Evolutionary conservation across 2,113 vertebrate genomes (phyloP), one percentile per base, ranked within the genome.

Genomic region (Prunella himalayana): DNA sequence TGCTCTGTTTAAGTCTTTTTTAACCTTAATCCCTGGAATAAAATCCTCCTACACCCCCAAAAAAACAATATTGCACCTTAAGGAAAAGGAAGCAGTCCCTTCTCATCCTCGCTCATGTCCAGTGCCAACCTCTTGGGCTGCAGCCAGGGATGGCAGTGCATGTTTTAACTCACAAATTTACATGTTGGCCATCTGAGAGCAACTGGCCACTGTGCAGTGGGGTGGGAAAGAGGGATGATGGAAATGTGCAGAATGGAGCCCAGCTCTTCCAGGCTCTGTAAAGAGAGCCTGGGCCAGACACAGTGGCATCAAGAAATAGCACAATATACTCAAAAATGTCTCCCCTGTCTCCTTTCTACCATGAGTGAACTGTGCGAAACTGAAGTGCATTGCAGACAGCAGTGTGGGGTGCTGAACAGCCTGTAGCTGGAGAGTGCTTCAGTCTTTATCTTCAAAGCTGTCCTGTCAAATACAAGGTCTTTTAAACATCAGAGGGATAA

Each of bases 401-500:
- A 22, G 93, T 33, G 90, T 89, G 85, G 97, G 97, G 97, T 96
- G 97, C 92, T 97, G 96, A 98, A 95, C 97, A 97, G 95, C 96
- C 93, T 94, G 96, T 90, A 98, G 98, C 97, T 97, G 97, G 92
- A 72, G 82, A 97, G 95, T 94, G 95, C 95, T 97, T 94, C 94
- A 4, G 89, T 69, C 49, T 95, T 97, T 92, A 81, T 97, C 98
- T 98, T 98, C 98, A 98, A 98, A 98, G 98, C 92, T 88, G 72
- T 97, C 97, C 98, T 98, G 95, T 97, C 81, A 97, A 89, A 97
- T 88, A 93, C 92, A 92, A 96, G 96, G 89, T 97, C 98, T 98
- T 98, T 98, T 96, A 96, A 98, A 98, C 98, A 98, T 98, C 98
- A 97, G 95, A 98, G 59, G 92, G 97, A 97, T 92, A 98, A 98